These are phyloP conservation scores for Tragelaphus eurycerus DNA, from an alignment of 2,797 vertebrate species.

Conservation along the genomic window DNA sequence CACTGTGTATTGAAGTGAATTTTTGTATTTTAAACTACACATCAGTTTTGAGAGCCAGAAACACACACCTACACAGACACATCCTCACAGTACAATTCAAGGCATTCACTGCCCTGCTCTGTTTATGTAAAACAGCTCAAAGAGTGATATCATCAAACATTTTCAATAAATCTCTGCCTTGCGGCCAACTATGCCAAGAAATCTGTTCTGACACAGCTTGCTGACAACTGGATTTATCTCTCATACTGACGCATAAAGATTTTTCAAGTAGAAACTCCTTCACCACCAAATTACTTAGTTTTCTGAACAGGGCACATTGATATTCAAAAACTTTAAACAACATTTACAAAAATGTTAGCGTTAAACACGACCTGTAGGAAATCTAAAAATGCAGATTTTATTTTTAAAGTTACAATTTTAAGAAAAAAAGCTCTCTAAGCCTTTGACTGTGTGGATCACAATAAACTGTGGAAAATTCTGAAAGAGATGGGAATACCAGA, in stretches of 20 bases:
- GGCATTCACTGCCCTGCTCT: background rate
- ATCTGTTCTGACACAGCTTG: conserved; percentile 65
- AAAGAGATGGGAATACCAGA: no score
- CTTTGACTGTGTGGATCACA: no score
- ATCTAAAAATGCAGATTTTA: background rate
- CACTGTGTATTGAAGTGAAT: background rate
- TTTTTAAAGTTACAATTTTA: background rate
- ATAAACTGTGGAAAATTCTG: no score
- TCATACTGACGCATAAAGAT: conserved; percentile 60
- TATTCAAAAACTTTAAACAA: conserved; percentile 54
- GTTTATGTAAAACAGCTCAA: conserved; percentile 38
- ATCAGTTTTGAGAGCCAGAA: background rate
- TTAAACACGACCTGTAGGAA: background rate
- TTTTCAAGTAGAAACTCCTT: conserved; percentile 67
- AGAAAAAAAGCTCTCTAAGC: background rate
- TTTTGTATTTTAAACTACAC: conserved; percentile 15
- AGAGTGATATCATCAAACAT: conserved; percentile 30
- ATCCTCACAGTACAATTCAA: background rate
- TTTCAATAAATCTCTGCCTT: conserved; percentile 64
- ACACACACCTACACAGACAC: background rate
- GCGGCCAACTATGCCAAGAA: conserved; percentile 66
- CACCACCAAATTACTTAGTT: conserved; percentile 64
- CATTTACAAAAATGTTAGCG: conserved; percentile 29
- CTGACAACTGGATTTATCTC: conserved; percentile 73
- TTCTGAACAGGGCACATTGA: conserved; percentile 17